Percentiles rank a stretch among this genome's conserved stretches.
phyloP scores from a whole-genome alignment of 2,888 invertebrate genomes.

The Amorpha juglandis region DNA sequence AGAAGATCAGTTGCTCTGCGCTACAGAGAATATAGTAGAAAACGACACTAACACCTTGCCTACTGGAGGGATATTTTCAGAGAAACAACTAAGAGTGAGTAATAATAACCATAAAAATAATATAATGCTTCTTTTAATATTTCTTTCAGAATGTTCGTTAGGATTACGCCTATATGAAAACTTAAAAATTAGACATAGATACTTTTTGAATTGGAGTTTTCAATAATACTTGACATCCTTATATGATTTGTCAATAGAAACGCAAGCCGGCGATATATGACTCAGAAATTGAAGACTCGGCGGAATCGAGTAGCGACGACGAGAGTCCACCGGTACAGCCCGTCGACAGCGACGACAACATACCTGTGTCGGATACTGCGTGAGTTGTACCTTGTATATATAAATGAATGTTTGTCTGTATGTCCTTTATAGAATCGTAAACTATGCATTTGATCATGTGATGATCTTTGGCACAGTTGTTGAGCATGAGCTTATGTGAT shows the following conservation, averaged over 20 bases:
- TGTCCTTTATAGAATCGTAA: too few species aligned
- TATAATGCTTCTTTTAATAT: too few species aligned
- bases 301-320: conserved; percentile 91
- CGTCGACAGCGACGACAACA: conserved; percentile 62
- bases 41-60: conserved; percentile 41
- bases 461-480: too few species aligned
- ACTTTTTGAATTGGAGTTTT: too few species aligned
- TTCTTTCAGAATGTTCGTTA: too few species aligned
- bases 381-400: conserved; percentile 43
- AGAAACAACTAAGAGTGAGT: conserved; percentile 53
- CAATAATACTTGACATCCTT: too few species aligned
- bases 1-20: conserved; percentile 61
- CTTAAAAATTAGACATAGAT: too few species aligned
- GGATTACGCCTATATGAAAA: too few species aligned
- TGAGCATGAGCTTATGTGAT: too few species aligned
- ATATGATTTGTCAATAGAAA: conserved; percentile 42
- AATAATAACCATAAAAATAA: background rate
- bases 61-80: conserved; percentile 36
- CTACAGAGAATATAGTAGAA: conserved; percentile 49
- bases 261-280: conserved; percentile 86
- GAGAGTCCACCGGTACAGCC: conserved; percentile 80
- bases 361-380: conserved; percentile 50
- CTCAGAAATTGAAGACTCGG: conserved; percentile 91
- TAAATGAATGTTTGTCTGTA: too few species aligned
- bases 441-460: too few species aligned